Conservation (phyloP, 2,888 invertebrate species). For the Drosophila diplacantha region DNA sequence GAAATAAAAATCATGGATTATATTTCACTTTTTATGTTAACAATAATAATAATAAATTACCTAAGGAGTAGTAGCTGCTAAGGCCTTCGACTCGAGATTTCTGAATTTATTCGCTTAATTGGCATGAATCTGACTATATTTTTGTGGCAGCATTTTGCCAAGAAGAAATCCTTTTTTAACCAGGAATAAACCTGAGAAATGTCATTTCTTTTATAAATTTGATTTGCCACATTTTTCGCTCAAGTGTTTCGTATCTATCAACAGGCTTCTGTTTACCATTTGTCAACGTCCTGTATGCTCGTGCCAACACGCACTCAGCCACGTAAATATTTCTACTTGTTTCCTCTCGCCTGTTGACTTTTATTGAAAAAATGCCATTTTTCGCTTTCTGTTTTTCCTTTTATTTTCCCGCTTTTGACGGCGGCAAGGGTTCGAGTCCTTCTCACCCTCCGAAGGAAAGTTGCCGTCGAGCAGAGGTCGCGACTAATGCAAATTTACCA, state of each 20-base stretch:
- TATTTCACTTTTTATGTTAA: no score
- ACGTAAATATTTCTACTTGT: slow-evolving; percentile 44
- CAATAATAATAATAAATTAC: no score
- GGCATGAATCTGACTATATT: no score
- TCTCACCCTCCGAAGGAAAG: background rate
- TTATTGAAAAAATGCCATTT: slow-evolving; percentile 58
- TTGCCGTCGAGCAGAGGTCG: background rate
- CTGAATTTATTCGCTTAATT: no score
- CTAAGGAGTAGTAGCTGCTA: no score
- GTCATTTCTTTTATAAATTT: background rate
- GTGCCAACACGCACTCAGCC: slow-evolving; percentile 39
- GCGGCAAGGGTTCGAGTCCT: slow-evolving; percentile 4
- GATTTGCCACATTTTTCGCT: background rate
- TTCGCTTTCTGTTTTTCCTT: slow-evolving; percentile 17
- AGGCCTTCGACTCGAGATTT: no score
- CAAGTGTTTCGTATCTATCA: slow-evolving; percentile 1
- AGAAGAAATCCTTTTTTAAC: background rate
- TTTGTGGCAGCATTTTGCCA: no score
- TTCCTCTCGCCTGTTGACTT: slow-evolving; percentile 48
- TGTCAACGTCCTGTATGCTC: slow-evolving; percentile 8
- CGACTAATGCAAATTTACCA: slow-evolving; percentile 24
- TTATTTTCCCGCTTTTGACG: background rate
- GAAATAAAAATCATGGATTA: no score
- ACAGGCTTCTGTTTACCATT: slow-evolving; percentile 13
- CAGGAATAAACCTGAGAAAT: background rate